Conservation (phyloP, 2,797 vertebrate species). For the Tauraco hartlaubi region DNA sequence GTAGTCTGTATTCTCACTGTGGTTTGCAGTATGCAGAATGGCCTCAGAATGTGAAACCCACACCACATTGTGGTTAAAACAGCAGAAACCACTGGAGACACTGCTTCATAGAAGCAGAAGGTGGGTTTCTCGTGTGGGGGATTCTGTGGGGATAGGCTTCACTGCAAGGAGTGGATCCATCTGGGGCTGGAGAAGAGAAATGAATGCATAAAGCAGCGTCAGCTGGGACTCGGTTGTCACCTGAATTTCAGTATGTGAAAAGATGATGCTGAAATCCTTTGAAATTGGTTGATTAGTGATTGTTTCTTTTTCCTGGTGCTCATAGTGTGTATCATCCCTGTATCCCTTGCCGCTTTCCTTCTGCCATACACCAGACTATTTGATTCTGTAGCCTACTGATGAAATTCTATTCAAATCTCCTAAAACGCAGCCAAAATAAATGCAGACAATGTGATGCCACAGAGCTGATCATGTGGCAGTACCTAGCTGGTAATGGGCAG, state of each 20-base stretch:
- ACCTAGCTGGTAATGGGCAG: not conserved
- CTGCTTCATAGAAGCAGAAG: slow-evolving; percentile 66
- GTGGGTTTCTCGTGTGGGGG: slow-evolving; percentile 4
- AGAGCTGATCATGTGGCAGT: not conserved
- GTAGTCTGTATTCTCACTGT: slow-evolving; percentile 81
- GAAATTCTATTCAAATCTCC: not conserved
- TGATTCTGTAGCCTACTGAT: not conserved
- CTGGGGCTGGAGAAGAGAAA: slow-evolving; percentile 30
- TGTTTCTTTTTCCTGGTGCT: not conserved
- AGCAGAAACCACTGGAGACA: slow-evolving; percentile 77
- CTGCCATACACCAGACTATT: not conserved
- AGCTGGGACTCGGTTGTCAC: not conserved
- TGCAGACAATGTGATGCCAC: not conserved
- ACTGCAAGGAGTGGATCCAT: slow-evolving; percentile 26
- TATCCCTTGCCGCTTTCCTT: not conserved
- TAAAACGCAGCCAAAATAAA: not conserved
- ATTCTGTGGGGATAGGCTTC: not conserved
- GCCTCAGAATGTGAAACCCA: slow-evolving; percentile 83
- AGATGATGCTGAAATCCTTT: not conserved
- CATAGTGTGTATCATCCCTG: not conserved
- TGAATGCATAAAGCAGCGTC: not conserved
- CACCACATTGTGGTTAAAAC: slow-evolving; percentile 81
- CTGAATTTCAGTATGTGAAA: not conserved
- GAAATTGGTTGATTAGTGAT: not conserved
- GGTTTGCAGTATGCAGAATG: slow-evolving; percentile 85